These are phyloP conservation scores for Gambusia affinis DNA, from an alignment of 2,113 vertebrate genomes.

Conservation along the genomic window DNA sequence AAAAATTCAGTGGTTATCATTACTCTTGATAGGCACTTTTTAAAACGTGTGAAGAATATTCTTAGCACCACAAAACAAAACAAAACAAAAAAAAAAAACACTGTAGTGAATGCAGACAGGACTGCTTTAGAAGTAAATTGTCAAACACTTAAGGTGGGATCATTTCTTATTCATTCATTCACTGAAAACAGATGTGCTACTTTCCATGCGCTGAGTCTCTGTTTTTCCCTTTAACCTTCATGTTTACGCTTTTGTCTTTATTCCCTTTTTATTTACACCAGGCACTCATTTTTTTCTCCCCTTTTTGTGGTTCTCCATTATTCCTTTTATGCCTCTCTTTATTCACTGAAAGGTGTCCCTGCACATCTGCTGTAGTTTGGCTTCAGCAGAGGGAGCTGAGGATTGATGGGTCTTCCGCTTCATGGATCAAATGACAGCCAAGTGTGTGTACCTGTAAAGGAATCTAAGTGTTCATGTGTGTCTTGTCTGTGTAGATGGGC, in stretches of 20 bases:
- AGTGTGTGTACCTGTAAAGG: constrained; percentile 25
- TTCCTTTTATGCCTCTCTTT: constrained; percentile 10
- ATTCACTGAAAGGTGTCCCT: constrained; percentile 27
- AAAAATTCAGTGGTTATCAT: too few species aligned
- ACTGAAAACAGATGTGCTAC: constrained; percentile 8
- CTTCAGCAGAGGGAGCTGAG: constrained; percentile 18
- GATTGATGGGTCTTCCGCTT: constrained; percentile 29
- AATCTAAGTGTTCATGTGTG: not conserved
- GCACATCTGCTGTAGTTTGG: constrained; percentile 34
- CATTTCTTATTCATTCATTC: constrained; percentile 34
- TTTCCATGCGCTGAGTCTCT: not conserved
- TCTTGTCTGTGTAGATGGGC: constrained; percentile 16
- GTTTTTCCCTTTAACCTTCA: not conserved
- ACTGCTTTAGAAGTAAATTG: constrained; percentile 26
- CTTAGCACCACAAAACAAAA: not conserved
- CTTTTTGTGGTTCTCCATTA: not conserved
- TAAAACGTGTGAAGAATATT: not conserved
- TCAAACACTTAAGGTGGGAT: constrained; percentile 45
- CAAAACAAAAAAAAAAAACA: constrained; percentile 7
- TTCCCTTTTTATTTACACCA: not conserved
- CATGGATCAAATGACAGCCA: constrained; percentile 52
- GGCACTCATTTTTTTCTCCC: not conserved
- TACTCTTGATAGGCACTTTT: not conserved
- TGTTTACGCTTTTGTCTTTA: not conserved
- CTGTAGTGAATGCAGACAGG: constrained; percentile 6